phyloP scores from a whole-genome alignment of 2,797 vertebrate species.

The Miichthys miiuy region DNA sequence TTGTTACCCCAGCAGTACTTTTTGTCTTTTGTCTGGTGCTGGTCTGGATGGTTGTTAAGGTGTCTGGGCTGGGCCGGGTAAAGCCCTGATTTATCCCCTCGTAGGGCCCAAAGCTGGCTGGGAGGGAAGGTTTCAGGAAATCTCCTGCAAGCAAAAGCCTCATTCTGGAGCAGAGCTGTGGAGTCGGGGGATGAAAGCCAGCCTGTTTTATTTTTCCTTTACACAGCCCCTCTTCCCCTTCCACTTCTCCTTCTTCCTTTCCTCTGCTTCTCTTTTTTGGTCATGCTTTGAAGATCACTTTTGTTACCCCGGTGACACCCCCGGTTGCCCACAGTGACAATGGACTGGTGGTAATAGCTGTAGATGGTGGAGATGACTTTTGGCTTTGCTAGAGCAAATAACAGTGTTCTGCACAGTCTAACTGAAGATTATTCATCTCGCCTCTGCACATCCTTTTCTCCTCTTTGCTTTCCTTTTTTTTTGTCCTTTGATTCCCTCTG shows the following conservation, averaged over 20 bases:
- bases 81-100: constrained; percentile 69
- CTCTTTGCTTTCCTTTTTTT: neutral
- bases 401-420: constrained; percentile 39
- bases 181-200: constrained; percentile 53
- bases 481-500: neutral
- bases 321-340: constrained; percentile 58
- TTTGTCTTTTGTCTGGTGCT: constrained; percentile 55
- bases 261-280: constrained; percentile 10
- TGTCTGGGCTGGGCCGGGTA: constrained; percentile 51
- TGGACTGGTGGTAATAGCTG: constrained; percentile 47
- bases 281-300: constrained; percentile 28
- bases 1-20: constrained; percentile 42
- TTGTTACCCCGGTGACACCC: constrained; percentile 48
- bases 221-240: neutral
- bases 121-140: constrained; percentile 50
- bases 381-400: constrained; percentile 56
- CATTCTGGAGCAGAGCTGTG: constrained; percentile 38
- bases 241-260: neutral
- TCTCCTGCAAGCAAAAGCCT: constrained; percentile 44
- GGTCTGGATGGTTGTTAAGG: constrained; percentile 58
- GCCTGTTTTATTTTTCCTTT: constrained; percentile 39
- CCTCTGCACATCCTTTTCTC: neutral
- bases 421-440: constrained; percentile 41
- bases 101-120: constrained; percentile 43
- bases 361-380: constrained; percentile 63